Evolutionary conservation across 2,113 vertebrate species (phyloP), one percentile per base, ranked within the genome.

Genomic region (Larimichthys polyactis): DNA sequence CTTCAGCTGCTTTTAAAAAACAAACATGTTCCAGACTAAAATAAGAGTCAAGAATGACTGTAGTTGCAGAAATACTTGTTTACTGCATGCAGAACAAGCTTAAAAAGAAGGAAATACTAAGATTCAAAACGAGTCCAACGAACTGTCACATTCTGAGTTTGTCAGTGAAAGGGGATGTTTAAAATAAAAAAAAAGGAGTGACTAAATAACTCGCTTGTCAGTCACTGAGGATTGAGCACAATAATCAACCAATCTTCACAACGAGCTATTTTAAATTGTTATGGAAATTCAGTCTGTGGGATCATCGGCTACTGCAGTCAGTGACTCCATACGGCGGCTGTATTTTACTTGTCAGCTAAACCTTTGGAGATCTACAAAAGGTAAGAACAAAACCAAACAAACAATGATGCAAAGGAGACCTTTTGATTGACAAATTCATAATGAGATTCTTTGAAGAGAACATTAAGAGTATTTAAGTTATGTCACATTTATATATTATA

Each of bases 191-290:
- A 24, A 14, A 27, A 27, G 2, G 57, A 22, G 5, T 43, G 64
- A 71, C 27, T 66, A 10, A 72, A 68, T 40, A 44, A 58, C 5
- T 19, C n/a, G 11, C 20, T 48, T 36, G 63, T 58, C 57, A 49
- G 19, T 86, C 79, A 22, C 19, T 54, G 20, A 36, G 15, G 75
- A 55, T 1, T 75, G 71, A 75, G 60, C 54, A 67, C 70, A 48
- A 55, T 83, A 79, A 82, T 85, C 55, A 76, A 27, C 58, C 75
- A 70, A 52, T 74, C 54, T 22, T 52, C 20, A 27, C 7, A 63
- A 52, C n/a, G 32, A 60, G 32, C 48, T 46, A 46, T 82, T 86
- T 79, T 16, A n/a, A 60, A 66, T 75, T 49, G 44, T 29, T n/a
- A 54, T 27, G 32, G 10, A 52, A 68, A 73, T 57, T 17, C 16